Percentiles rank a stretch among this genome's conserved stretches.
phyloP scores from a whole-genome alignment of 2,113 vertebrate species.

The Poicephalus gulielmi region DNA sequence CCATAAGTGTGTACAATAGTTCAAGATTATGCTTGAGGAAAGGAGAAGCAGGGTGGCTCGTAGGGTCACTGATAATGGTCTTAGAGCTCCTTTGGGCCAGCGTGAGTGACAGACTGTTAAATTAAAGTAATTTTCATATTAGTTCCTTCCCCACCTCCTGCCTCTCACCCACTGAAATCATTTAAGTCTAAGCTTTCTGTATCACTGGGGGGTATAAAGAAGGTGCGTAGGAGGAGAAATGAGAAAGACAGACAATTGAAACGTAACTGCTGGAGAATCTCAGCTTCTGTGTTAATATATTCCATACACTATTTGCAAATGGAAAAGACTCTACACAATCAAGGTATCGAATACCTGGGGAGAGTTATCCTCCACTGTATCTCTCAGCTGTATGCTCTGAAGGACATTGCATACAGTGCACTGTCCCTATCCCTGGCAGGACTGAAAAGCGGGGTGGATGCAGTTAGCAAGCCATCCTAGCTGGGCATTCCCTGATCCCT shows the following conservation, averaged over 20 bases:
- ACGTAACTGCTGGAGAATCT: slow-evolving; percentile 25
- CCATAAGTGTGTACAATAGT: background rate
- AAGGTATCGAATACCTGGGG: background rate
- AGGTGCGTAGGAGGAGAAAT: background rate
- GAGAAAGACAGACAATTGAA: slow-evolving; percentile 15
- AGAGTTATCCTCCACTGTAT: background rate
- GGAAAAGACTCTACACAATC: background rate
- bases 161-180: slow-evolving; percentile 20
- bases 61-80: background rate
- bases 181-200: background rate
- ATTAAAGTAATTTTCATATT: slow-evolving; percentile 41
- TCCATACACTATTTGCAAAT: slow-evolving; percentile 26
- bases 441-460: background rate
- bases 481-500: background rate
- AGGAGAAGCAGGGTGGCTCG: background rate
- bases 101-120: slow-evolving; percentile 19
- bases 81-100: slow-evolving; percentile 7
- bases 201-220: background rate
- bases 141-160: slow-evolving; percentile 24
- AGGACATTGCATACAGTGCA: background rate
- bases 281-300: slow-evolving; percentile 11
- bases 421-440: background rate
- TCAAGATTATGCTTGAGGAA: background rate
- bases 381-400: background rate
- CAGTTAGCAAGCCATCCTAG: background rate